Evolutionary conservation across 2,888 invertebrate genomes (phyloP).

Genomic region (Leptopilina drosophilae): DNA sequence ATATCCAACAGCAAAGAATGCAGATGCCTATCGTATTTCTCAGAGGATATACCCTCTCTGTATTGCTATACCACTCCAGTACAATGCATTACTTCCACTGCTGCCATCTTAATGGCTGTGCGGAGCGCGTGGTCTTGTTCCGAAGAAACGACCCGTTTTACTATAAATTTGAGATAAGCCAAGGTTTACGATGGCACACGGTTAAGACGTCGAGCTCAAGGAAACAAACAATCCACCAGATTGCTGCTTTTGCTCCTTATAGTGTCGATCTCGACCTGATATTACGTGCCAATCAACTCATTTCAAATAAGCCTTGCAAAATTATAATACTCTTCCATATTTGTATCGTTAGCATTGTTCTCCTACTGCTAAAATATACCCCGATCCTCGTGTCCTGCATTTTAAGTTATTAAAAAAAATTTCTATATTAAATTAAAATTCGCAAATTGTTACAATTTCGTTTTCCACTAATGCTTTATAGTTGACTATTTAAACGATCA

Average conservation of each 20-base stretch:
- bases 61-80: slow-evolving; percentile 49
- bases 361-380: too few relatives aligned
- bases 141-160: slow-evolving; percentile 67
- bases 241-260: slow-evolving; percentile 56
- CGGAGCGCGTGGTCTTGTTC: slow-evolving; percentile 57
- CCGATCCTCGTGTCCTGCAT: too few relatives aligned
- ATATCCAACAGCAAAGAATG: slow-evolving; percentile 42
- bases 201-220: slow-evolving; percentile 59
- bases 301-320: not conserved
- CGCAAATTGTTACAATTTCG: too few relatives aligned
- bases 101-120: slow-evolving; percentile 60
- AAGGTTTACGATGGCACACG: slow-evolving; percentile 63
- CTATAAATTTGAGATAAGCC: slow-evolving; percentile 71
- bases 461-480: too few relatives aligned
- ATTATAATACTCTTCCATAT: too few relatives aligned
- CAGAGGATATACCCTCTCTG: slow-evolving; percentile 23
- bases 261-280: slow-evolving; percentile 1
- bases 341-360: too few relatives aligned
- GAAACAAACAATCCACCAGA: slow-evolving; percentile 61
- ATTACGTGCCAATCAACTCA: not conserved
- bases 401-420: too few relatives aligned
- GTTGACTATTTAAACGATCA: too few relatives aligned
- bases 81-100: slow-evolving; percentile 56
- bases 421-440: too few relatives aligned
- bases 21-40: slow-evolving; percentile 52